These are phyloP conservation scores for Tipula helvola DNA, from an alignment of 2,888 invertebrate species.

Conservation along the genomic window DNA sequence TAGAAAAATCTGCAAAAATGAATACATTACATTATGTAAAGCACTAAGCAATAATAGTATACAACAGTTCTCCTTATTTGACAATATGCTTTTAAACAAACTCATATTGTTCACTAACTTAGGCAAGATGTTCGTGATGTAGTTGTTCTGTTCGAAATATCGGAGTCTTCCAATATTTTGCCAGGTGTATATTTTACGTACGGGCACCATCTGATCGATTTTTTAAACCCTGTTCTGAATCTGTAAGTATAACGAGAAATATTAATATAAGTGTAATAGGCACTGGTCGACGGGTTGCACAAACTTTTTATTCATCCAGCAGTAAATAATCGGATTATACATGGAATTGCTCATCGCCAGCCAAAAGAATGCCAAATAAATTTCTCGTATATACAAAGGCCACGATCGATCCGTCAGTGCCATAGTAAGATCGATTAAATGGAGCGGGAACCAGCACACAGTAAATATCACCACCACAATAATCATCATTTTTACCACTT, in stretches of 20 bases:
- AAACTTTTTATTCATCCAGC: background rate
- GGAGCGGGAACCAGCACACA: background rate
- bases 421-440: background rate
- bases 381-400: background rate
- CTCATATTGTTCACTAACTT: too few species aligned
- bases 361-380: background rate
- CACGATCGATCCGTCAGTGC: background rate
- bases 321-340: background rate
- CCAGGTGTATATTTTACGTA: background rate
- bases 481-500: background rate
- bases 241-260: constrained; percentile 18
- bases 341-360: background rate
- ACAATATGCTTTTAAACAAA: too few species aligned
- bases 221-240: background rate
- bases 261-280: background rate
- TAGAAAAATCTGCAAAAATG: too few species aligned
- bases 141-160: background rate
- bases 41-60: too few species aligned
- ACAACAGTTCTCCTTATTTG: too few species aligned
- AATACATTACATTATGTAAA: too few species aligned
- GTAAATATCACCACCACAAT: background rate
- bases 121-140: background rate
- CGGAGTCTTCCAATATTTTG: background rate
- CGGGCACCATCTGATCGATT: background rate
- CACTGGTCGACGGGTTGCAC: background rate